Evolutionary conservation across 2,113 vertebrate species (phyloP).

Genomic region (Plecotus auritus): DNA sequence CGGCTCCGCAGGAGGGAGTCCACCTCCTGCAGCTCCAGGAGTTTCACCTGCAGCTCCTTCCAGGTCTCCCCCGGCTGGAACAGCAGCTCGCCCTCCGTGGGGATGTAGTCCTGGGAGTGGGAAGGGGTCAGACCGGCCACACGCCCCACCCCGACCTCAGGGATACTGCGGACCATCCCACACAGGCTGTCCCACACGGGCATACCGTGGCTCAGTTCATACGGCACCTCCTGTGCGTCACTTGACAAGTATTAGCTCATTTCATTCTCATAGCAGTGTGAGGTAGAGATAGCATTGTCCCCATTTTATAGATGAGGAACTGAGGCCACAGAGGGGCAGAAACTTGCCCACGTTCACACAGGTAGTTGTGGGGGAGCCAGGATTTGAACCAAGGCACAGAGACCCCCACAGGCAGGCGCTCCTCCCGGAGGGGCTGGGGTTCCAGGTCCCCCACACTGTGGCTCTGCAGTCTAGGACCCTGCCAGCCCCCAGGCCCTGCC

Average conservation of each 20-base stretch:
- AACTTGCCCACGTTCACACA: neutral
- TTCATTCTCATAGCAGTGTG: neutral
- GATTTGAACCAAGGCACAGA: neutral
- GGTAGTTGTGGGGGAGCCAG: neutral
- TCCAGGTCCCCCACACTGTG: neutral
- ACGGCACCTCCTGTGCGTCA: rapidly evolving
- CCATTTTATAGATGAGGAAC: neutral
- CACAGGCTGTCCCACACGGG: neutral
- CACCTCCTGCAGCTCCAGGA: constrained; percentile 89
- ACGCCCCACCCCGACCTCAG: rapidly evolving
- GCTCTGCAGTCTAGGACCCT: neutral
- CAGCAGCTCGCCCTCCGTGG: constrained; percentile 88
- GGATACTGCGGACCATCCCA: rapidly evolving
- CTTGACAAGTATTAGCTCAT: neutral
- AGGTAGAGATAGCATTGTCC: neutral
- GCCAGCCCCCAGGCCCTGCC: neutral
- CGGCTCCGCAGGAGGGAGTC: constrained; percentile 87
- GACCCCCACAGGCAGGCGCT: neutral
- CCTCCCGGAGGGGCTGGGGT: neutral
- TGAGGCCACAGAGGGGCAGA: neutral
- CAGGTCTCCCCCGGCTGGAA: constrained; percentile 90
- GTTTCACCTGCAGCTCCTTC: constrained; percentile 88
- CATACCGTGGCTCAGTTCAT: neutral
- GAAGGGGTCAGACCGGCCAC: neutral
- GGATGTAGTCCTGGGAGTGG: constrained; percentile 87